A percentile compares a stretch with the other conserved stretches of the same genome.
Conservation (phyloP, 2,888 invertebrate genomes). For the Leptopilina myrica region DNA sequence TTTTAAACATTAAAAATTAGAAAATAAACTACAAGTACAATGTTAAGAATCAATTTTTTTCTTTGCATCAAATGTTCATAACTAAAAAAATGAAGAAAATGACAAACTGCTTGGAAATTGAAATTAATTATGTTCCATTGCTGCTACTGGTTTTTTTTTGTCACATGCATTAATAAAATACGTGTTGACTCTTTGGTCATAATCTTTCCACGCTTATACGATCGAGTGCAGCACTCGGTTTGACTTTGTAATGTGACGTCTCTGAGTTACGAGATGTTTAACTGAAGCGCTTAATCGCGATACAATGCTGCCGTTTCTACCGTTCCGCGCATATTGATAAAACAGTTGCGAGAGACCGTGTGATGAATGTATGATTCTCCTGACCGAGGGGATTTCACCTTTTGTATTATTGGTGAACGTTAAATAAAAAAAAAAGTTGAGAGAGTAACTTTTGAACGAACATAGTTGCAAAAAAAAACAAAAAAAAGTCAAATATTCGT, state of each 20-base stretch:
- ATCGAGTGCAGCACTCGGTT: slow-evolving; percentile 29
- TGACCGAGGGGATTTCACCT: slow-evolving; percentile 40
- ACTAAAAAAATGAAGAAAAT: background rate
- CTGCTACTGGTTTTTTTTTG: background rate
- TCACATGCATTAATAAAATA: slow-evolving; percentile 68
- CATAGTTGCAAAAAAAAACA: background rate
- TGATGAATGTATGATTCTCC: slow-evolving; percentile 68
- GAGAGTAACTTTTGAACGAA: background rate
- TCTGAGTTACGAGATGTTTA: slow-evolving; percentile 61
- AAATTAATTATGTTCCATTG: background rate
- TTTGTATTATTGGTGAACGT: slow-evolving; percentile 30
- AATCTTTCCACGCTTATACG: slow-evolving; percentile 56
- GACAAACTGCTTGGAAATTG: background rate
- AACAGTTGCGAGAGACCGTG: slow-evolving; percentile 55
- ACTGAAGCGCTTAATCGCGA: slow-evolving; percentile 69
- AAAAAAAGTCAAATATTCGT: background rate
- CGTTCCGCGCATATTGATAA: slow-evolving; percentile 64
- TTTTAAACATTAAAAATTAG: too few species aligned
- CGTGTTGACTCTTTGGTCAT: slow-evolving; percentile 63
- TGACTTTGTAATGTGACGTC: slow-evolving; percentile 53
- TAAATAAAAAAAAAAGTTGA: slow-evolving; percentile 9
- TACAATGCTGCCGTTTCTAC: slow-evolving; percentile 63
- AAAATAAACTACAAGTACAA: too few species aligned
- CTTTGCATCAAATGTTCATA: too few species aligned
- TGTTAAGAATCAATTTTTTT: too few species aligned